Evolutionary conservation across 92 coral and sea anemone genomes (phyloP).

Genomic region (Porites divaricata): DNA sequence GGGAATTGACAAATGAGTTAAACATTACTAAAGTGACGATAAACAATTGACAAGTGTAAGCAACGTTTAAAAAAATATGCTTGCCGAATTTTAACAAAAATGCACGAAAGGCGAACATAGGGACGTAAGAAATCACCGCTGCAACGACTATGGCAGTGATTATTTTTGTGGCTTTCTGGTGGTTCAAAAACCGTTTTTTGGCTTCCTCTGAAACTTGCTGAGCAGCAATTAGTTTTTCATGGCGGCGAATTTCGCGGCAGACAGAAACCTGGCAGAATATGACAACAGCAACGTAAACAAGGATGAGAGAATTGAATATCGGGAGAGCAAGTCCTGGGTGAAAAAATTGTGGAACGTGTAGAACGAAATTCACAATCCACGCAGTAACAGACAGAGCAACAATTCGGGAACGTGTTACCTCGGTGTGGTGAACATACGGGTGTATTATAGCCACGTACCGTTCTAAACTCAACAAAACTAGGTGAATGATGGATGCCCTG

Average conservation of each 20-base stretch:
- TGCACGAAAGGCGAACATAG: neutral
- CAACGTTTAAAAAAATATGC: neutral
- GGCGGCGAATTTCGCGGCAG: constrained; percentile 1
- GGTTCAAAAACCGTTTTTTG: neutral
- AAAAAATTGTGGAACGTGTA: neutral
- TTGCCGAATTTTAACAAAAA: neutral
- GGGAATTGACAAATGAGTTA: neutral
- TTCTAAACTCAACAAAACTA: neutral
- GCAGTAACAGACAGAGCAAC: neutral
- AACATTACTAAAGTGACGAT: neutral
- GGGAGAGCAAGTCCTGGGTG: neutral
- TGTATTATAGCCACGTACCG: neutral
- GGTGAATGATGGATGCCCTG: neutral
- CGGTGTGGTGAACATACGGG: neutral
- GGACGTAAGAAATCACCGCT: neutral
- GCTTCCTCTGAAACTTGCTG: neutral
- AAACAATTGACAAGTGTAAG: neutral
- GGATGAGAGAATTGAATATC: neutral
- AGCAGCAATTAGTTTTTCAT: neutral
- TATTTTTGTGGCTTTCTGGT: neutral
- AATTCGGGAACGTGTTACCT: neutral
- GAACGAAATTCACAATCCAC: neutral
- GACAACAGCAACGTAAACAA: neutral
- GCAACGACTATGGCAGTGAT: neutral
- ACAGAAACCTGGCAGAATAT: neutral